Percentiles rank a stretch among this genome's conserved stretches.
Evolutionary conservation across 2,113 vertebrate species (phyloP).

Genomic region (Setophaga coronata): DNA sequence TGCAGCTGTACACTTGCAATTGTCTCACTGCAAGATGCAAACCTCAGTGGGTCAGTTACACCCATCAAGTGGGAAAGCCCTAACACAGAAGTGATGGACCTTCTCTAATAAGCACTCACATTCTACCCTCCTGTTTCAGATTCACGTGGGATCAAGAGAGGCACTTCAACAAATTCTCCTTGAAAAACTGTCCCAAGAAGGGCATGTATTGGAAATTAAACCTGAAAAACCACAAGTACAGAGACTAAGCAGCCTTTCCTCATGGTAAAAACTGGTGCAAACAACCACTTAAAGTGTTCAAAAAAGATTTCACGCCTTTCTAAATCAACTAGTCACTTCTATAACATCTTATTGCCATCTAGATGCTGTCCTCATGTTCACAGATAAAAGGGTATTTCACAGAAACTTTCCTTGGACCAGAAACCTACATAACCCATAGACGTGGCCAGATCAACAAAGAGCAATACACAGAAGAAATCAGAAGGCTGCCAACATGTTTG

Average conservation of each 20-base stretch:
- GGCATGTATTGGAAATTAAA: not conserved
- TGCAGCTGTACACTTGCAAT: not conserved
- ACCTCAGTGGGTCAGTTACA: not conserved
- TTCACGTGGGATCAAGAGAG: not conserved
- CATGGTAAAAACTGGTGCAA: not conserved
- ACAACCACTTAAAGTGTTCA: not conserved
- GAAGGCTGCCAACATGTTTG: not conserved
- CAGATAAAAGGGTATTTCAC: not conserved
- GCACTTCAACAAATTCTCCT: not conserved
- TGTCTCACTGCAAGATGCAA: fast-evolving
- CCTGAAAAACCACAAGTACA: not conserved
- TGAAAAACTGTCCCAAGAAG: not conserved
- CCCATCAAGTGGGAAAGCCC: not conserved
- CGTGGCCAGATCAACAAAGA: not conserved
- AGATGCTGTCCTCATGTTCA: not conserved
- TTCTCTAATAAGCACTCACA: not conserved
- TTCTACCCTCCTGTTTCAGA: not conserved
- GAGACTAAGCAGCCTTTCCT: not conserved
- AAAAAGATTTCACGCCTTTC: not conserved
- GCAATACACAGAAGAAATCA: not conserved
- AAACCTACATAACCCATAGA: not conserved
- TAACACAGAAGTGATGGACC: not conserved
- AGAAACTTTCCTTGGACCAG: not conserved
- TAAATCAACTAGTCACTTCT: not conserved
- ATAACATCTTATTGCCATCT: not conserved